Conservation (phyloP, 1,140 invertebrate genomes). For the Luehdorfia chinensis region DNA sequence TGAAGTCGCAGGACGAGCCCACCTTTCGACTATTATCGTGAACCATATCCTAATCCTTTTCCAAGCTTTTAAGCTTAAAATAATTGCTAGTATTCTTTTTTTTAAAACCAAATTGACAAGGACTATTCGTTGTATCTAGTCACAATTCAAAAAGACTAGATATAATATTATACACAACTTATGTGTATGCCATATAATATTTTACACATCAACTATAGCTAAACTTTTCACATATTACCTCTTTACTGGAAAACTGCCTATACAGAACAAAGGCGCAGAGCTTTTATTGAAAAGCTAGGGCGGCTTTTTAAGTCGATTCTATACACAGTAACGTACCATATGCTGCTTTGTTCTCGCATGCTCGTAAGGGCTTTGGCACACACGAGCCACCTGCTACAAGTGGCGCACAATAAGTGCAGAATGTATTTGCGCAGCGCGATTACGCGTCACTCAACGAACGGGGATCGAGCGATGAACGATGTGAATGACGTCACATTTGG, state of each 20-base stretch:
- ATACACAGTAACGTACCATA: conserved; percentile 43
- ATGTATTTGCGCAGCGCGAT: conserved; percentile 62
- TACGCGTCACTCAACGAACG: conserved; percentile 38
- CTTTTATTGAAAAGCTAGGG: conserved; percentile 41
- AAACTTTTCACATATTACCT: conserved; percentile 12
- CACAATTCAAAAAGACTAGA: no score
- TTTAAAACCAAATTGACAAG: no score
- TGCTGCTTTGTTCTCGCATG: conserved; percentile 49
- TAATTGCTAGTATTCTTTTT: no score
- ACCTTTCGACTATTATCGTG: no score
- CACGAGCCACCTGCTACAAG: conserved; percentile 49
- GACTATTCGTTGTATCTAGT: no score
- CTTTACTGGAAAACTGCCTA: conserved; percentile 26
- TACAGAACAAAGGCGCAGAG: conserved; percentile 24
- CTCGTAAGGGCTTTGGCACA: conserved; percentile 44
- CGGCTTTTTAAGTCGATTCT: conserved; percentile 50
- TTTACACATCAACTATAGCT: conserved; percentile 1
- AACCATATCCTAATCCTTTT: no score
- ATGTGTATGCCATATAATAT: background rate
- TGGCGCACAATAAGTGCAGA: conserved; percentile 57
- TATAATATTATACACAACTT: no score
- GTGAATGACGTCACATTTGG: conserved; percentile 9
- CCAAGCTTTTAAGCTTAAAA: no score
- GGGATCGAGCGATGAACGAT: conserved; percentile 26
- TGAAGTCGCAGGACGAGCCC: no score